Conservation (phyloP, 2,113 vertebrate species). For the Microcebus griseorufus region DNA sequence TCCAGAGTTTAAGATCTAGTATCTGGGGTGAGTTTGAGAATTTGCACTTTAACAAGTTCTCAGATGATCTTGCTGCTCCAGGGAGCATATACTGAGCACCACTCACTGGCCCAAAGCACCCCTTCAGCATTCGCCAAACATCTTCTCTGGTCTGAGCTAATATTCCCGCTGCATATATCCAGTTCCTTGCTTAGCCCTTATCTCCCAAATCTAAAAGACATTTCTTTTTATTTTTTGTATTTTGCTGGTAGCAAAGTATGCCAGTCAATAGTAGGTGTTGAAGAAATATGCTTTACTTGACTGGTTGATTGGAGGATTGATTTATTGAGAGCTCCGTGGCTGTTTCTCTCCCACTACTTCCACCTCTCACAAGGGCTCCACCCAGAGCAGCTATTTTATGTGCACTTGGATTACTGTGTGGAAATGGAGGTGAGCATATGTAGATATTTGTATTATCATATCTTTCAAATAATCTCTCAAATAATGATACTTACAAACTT, state of each 20-base stretch:
- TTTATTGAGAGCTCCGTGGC: neutral
- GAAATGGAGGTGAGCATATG: neutral
- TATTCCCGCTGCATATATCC: neutral
- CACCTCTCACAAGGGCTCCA: neutral
- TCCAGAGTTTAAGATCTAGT: neutral
- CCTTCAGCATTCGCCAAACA: neutral
- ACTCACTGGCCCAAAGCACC: neutral
- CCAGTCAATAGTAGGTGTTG: neutral
- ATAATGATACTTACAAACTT: constrained; percentile 42
- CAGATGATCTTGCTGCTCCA: neutral
- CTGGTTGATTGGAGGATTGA: neutral
- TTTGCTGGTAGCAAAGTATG: neutral
- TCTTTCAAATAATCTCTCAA: constrained; percentile 54
- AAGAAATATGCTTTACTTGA: neutral
- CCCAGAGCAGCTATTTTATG: neutral
- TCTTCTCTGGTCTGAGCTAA: neutral
- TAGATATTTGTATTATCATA: constrained; percentile 14
- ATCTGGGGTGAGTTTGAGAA: neutral
- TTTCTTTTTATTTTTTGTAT: neutral
- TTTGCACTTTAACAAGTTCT: neutral
- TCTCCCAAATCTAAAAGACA: neutral
- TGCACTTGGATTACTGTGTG: neutral
- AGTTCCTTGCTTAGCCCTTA: neutral
- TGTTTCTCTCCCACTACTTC: neutral
- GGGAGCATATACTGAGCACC: accelerated